Evolutionary conservation across 2,888 invertebrate species (phyloP).

Genomic region (Temnothorax ravouxi): DNA sequence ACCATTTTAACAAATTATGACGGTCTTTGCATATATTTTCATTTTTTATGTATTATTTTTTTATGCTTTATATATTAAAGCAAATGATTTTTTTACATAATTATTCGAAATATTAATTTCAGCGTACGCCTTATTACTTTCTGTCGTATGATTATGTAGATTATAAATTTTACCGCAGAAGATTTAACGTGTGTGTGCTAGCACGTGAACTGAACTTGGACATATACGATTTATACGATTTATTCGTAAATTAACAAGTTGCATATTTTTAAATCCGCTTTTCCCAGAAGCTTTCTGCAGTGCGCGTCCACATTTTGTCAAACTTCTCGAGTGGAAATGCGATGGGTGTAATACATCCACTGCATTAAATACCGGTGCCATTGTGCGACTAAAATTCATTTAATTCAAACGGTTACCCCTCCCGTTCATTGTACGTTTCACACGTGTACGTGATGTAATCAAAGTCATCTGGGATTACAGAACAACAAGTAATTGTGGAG

Average conservation of each 20-base stretch:
- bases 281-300: background rate
- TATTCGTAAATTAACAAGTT: background rate
- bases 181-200: background rate
- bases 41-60: background rate
- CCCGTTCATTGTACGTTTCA: background rate
- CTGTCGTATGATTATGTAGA: background rate
- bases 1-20: background rate
- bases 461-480: constrained; percentile 4
- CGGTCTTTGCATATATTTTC: background rate
- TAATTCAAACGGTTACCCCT: background rate
- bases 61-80: background rate
- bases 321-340: background rate
- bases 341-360: no score
- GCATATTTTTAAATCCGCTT: constrained; percentile 13
- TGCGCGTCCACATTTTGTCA: background rate
- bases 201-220: background rate
- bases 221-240: background rate
- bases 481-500: constrained; percentile 8
- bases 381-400: constrained; percentile 26
- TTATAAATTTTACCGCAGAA: background rate
- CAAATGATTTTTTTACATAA: background rate
- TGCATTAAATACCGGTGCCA: constrained; percentile 1
- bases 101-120: background rate
- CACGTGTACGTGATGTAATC: background rate
- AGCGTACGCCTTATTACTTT: background rate